Percentiles rank a stretch among this genome's conserved stretches.
Evolutionary conservation across 2,113 vertebrate species (phyloP).

Genomic region (Phycodurus eques): DNA sequence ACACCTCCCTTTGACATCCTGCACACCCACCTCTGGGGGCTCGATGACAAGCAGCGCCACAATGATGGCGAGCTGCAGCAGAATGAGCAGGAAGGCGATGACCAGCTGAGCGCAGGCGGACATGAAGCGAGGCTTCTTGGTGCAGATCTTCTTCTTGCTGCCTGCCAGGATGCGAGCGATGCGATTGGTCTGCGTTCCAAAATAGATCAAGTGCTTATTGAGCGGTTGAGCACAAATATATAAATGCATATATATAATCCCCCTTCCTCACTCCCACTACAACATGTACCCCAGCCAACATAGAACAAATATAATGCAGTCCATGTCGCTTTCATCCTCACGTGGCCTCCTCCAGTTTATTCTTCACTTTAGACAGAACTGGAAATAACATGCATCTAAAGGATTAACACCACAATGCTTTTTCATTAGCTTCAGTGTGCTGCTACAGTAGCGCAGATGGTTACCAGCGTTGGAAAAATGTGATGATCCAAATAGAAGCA

Average conservation of each 20-base stretch:
- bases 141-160: conserved; percentile 99
- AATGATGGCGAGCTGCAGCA: conserved; percentile 93
- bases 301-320: not conserved
- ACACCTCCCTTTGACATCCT: no score
- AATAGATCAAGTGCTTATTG: conserved; percentile 46
- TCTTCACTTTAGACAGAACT: no score
- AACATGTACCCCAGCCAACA: conserved; percentile 43
- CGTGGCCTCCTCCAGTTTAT: no score
- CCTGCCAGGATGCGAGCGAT: conserved; percentile 96
- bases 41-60: conserved; percentile 95
- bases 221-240: not conserved
- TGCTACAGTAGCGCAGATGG: no score
- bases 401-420: no score
- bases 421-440: no score
- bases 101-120: conserved; percentile 96
- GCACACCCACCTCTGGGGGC: conserved; percentile 71
- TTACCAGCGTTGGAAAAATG: no score
- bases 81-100: conserved; percentile 92
- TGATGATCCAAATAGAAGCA: no score
- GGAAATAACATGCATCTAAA: no score
- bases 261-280: conserved; percentile 29
- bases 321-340: not conserved
- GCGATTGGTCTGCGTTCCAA: conserved; percentile 83
- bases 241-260: conserved; percentile 9
- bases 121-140: conserved; percentile 98